Conservation (phyloP, 2,797 vertebrate genomes). For the Danio choprae region DNA sequence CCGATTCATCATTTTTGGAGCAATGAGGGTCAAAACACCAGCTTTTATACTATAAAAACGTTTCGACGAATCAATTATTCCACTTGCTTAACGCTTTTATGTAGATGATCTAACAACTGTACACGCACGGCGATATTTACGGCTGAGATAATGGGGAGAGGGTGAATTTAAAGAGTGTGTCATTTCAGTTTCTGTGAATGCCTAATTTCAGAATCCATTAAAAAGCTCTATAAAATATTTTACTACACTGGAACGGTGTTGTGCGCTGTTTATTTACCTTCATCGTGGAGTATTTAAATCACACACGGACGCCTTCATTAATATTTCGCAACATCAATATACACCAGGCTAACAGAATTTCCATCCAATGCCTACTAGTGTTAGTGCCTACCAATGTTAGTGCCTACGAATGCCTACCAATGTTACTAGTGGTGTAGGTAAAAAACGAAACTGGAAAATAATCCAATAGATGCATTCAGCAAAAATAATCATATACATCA, state of each 20-base stretch:
- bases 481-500: too few relatives aligned
- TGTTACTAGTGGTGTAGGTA: too few relatives aligned
- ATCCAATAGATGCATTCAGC: too few relatives aligned
- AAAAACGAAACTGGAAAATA: too few relatives aligned
- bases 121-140: slow-evolving; percentile 37
- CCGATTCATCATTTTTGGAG: slow-evolving; percentile 65
- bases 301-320: background rate
- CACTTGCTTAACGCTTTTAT: slow-evolving; percentile 48
- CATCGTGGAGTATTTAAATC: background rate
- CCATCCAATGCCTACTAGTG: too few relatives aligned
- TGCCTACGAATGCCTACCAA: too few relatives aligned
- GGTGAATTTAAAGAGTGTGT: slow-evolving; percentile 32
- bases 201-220: slow-evolving; percentile 82
- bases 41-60: slow-evolving; percentile 75
- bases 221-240: slow-evolving; percentile 84
- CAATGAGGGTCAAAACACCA: slow-evolving; percentile 84
- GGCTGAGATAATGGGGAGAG: slow-evolving; percentile 35
- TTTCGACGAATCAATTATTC: slow-evolving; percentile 42
- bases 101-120: slow-evolving; percentile 45
- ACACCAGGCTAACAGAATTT: too few relatives aligned
- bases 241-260: slow-evolving; percentile 70
- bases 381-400: too few relatives aligned
- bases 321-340: too few relatives aligned
- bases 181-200: slow-evolving; percentile 70
- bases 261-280: slow-evolving; percentile 23